These are phyloP conservation scores for Seriola dumerili DNA, from an alignment of 2,113 vertebrate genomes.

Conservation along the genomic window DNA sequence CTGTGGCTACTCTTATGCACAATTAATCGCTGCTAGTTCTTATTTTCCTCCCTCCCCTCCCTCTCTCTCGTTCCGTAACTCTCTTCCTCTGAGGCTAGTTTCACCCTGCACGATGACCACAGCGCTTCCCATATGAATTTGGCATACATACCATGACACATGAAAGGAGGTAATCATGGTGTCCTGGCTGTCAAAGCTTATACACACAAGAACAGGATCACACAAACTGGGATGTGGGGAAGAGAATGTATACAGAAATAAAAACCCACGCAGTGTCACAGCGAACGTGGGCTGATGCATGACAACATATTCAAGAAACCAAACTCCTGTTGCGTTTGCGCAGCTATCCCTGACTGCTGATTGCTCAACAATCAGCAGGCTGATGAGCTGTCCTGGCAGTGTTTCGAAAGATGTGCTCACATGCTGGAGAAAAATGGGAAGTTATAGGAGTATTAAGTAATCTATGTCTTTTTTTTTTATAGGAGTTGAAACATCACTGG, in stretches of 20 bases:
- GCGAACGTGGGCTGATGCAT: slow-evolving; percentile 10
- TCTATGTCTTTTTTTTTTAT: slow-evolving; percentile 22
- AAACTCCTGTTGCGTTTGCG: slow-evolving; percentile 24
- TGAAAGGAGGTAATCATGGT: slow-evolving; percentile 63
- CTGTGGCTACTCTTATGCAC: slow-evolving; percentile 82
- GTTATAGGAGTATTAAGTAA: slow-evolving; percentile 43
- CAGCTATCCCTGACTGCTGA: slow-evolving; percentile 6
- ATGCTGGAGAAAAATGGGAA: slow-evolving; percentile 53
- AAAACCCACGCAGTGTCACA: slow-evolving; percentile 21
- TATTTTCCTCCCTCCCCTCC: slow-evolving; percentile 67
- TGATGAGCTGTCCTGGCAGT: slow-evolving; percentile 41
- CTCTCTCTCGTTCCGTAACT: slow-evolving; percentile 35
- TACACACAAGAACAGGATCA: slow-evolving; percentile 48
- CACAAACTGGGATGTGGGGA: slow-evolving; percentile 45
- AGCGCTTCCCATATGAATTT: slow-evolving; percentile 67
- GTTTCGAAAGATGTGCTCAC: slow-evolving; percentile 53
- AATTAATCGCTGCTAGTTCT: slow-evolving; percentile 83
- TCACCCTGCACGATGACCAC: slow-evolving; percentile 67
- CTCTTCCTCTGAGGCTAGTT: slow-evolving; percentile 57
- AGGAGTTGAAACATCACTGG: not conserved
- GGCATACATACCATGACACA: slow-evolving; percentile 66
- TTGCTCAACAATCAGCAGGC: slow-evolving; percentile 46
- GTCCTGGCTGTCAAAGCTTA: slow-evolving; percentile 60
- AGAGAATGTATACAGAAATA: slow-evolving; percentile 36
- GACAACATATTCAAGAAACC: slow-evolving; percentile 30